Conservation (phyloP, 2,797 vertebrate species). For the Eupleurogrammus muticus region DNA sequence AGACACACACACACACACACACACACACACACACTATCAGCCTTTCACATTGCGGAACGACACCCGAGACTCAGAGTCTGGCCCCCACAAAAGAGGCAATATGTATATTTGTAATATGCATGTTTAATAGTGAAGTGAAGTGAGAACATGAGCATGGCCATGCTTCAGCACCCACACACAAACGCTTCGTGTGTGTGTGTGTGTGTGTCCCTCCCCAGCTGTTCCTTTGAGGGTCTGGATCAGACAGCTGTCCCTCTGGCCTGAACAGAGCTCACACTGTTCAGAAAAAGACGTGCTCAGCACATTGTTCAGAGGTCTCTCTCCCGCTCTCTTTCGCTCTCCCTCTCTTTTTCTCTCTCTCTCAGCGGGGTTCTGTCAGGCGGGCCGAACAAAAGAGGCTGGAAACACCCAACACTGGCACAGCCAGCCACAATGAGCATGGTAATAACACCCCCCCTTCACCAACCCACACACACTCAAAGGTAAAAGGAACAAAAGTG, state of each 20-base stretch:
- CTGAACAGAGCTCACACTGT: constrained; percentile 82
- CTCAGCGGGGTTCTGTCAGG: constrained; percentile 71
- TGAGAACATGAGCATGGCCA: constrained; percentile 31
- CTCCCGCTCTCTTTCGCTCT: constrained; percentile 16
- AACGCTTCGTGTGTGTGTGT: constrained; percentile 28
- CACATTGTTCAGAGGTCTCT: constrained; percentile 75
- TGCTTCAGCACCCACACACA: constrained; percentile 64
- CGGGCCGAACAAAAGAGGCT: constrained; percentile 75
- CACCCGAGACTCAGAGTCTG: constrained; percentile 16
- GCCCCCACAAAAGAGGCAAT: constrained; percentile 11
- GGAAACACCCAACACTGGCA: constrained; percentile 73
- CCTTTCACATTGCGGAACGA: background rate
- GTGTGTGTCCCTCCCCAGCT: constrained; percentile 74
- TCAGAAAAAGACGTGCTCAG: constrained; percentile 75
- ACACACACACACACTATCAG: background rate
- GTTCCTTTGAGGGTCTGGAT: constrained; percentile 77
- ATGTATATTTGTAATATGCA: constrained; percentile 42
- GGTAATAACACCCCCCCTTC: constrained; percentile 40
- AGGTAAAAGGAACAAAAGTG: constrained; percentile 21
- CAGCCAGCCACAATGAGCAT: constrained; percentile 60
- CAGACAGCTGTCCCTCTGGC: constrained; percentile 80
- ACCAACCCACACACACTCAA: constrained; percentile 13
- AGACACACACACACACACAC: background rate
- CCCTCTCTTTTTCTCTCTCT: constrained; percentile 41
- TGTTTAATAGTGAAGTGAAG: constrained; percentile 42